Evolutionary conservation across 2,797 vertebrate species (phyloP).

Genomic region (Urosaurus nigricauda): DNA sequence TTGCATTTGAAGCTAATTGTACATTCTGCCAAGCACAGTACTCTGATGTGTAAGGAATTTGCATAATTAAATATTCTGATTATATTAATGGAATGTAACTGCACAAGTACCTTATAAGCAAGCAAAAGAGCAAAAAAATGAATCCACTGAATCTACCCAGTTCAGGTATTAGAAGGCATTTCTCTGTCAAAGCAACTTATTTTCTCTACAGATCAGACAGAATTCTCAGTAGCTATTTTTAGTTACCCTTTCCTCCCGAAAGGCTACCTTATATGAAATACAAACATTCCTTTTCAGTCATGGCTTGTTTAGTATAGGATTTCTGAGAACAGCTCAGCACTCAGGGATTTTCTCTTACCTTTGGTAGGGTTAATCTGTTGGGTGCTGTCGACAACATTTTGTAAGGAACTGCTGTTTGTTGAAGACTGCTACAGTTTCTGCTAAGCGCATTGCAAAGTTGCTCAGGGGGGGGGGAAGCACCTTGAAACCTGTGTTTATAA

Average conservation of each 20-base stretch:
- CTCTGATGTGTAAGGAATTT: slow-evolving; percentile 33
- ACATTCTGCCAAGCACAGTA: slow-evolving; percentile 9
- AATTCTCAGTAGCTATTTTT: slow-evolving; percentile 35
- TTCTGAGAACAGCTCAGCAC: slow-evolving; percentile 28
- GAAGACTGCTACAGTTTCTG: neutral
- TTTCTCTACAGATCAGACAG: slow-evolving; percentile 16
- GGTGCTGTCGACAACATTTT: slow-evolving; percentile 24
- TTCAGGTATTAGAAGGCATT: slow-evolving; percentile 8
- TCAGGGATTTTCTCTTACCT: slow-evolving; percentile 35
- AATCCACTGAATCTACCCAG: slow-evolving; percentile 10
- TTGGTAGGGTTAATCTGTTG: slow-evolving; percentile 33
- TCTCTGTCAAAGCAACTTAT: slow-evolving; percentile 23
- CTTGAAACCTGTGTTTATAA: neutral
- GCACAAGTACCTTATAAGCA: slow-evolving; percentile 5
- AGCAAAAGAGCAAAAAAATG: slow-evolving; percentile 4
- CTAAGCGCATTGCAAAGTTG: slow-evolving; percentile 1
- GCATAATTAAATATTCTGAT: slow-evolving; percentile 41
- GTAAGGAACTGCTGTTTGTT: slow-evolving; percentile 7
- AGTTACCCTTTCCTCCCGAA: slow-evolving; percentile 1
- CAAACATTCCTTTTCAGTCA: slow-evolving; percentile 33
- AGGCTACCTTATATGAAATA: slow-evolving; percentile 14
- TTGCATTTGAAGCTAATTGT: slow-evolving; percentile 35
- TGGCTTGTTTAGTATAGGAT: slow-evolving; percentile 34
- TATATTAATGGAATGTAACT: slow-evolving; percentile 26
- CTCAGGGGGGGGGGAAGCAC: neutral